Evolutionary conservation across 2,888 invertebrate genomes (phyloP), one percentile per base, ranked within the genome.

Genomic region (Barypeithes pellucidus): DNA sequence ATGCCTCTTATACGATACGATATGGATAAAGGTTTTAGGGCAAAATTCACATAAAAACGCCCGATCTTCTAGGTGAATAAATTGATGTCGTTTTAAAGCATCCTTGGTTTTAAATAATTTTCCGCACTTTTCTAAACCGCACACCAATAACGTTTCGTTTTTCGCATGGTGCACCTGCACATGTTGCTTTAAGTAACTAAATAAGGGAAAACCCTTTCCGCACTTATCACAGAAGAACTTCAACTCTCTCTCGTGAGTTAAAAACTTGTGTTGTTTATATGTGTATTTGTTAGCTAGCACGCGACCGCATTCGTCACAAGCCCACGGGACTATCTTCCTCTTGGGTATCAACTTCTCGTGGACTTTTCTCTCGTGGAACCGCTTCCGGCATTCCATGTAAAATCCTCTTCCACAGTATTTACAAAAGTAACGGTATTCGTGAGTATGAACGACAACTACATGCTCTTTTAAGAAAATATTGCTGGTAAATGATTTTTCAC

Each of bases 21-120:
- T 89, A 82, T 89, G 88, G 39, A 88, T 89, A 83, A 89, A 90
- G 0, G 88, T 88, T 79, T 90, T 89, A 57, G 88, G 77, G 60
- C 83, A 83, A 20, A 79, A 75, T 14, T 79, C 71, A 41, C 77
- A 79, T 4, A 63, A 45, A 60, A 76, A 75, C 50, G 75, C 45
- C 12, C 73, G 22, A 43, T 73, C 43, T 18, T 70, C 43, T 11
- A 61, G 41, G 24, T 75, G 75, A 16, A 75, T 24, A n/a, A 71
- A 59, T 14, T 77, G 75, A 70, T 81, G 80, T 18, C 72, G 75
- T 20, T 67, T 61, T 72, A 77, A 75, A 11, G 59, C 70, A 67
- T 76, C 75, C 22, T 73, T 73, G n/a, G 72, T 77, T 7, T 74
- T 54, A 47, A 80, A 80, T 14, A 63, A 65, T 69, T 79, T 81